A percentile compares a stretch with the other conserved stretches of the same genome.
These are phyloP conservation scores for Myiagra hebetior DNA, from an alignment of 2,113 vertebrate species.

Conservation along the genomic window DNA sequence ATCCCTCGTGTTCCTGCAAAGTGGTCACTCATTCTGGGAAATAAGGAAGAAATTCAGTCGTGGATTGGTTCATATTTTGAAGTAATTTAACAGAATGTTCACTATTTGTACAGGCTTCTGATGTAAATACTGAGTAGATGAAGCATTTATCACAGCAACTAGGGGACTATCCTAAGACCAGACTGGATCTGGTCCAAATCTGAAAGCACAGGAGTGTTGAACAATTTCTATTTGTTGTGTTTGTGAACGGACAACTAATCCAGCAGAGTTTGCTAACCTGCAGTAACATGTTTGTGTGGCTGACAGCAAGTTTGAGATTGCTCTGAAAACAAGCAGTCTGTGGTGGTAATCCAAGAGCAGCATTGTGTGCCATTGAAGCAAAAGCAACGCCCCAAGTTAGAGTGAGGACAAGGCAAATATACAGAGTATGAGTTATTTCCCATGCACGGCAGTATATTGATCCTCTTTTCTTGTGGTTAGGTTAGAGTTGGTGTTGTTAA, in stretches of 20 bases:
- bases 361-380: fast-evolving
- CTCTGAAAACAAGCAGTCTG: neutral
- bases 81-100: neutral
- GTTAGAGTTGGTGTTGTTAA: neutral
- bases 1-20: neutral
- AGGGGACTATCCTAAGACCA: neutral
- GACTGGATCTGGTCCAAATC: neutral
- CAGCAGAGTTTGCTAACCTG: neutral
- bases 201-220: neutral
- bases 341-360: neutral
- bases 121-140: neutral
- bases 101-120: neutral
- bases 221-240: neutral
- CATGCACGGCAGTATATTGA: neutral
- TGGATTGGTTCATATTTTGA: neutral
- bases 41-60: neutral
- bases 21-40: neutral
- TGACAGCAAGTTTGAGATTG: neutral
- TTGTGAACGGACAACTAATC: neutral
- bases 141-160: neutral
- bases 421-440: neutral
- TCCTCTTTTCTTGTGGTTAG: neutral
- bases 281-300: neutral
- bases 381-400: neutral
- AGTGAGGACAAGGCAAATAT: neutral